Evolutionary conservation across 2,888 invertebrate genomes (phyloP).

Genomic region (Venustoraphidia nigricollis): DNA sequence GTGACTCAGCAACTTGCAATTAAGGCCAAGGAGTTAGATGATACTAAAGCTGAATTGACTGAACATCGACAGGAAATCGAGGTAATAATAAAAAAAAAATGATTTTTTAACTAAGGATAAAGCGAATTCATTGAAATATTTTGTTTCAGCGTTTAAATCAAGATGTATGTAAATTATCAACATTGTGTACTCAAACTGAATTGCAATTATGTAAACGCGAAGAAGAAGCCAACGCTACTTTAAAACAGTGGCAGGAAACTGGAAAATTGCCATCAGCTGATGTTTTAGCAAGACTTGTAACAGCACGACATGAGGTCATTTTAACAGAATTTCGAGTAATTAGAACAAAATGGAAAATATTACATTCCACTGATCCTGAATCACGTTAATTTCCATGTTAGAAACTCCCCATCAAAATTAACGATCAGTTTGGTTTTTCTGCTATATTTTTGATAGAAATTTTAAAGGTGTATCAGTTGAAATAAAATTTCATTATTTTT

Average conservation of each 20-base stretch:
- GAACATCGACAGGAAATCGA: slow-evolving; percentile 39
- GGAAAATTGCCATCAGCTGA: slow-evolving; percentile 25
- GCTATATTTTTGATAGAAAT: too few species aligned
- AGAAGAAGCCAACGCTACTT: slow-evolving; percentile 24
- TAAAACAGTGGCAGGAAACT: slow-evolving; percentile 27
- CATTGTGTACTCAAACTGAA: slow-evolving; percentile 31
- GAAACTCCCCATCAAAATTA: too few species aligned
- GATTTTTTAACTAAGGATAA: background rate
- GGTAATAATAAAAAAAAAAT: slow-evolving; percentile 24
- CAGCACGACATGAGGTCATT: slow-evolving; percentile 25
- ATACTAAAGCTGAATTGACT: slow-evolving; percentile 34
- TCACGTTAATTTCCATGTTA: too few species aligned
- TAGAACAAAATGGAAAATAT: background rate
- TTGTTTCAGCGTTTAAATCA: slow-evolving; percentile 34
- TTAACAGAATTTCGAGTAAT: background rate
- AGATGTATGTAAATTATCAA: slow-evolving; percentile 40
- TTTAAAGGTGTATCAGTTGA: too few species aligned
- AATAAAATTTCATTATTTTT: slow-evolving; percentile 7
- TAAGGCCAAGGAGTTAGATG: slow-evolving; percentile 34
- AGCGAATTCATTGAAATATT: slow-evolving; percentile 3
- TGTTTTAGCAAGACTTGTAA: slow-evolving; percentile 23
- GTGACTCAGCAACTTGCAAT: slow-evolving; percentile 33
- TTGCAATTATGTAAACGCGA: slow-evolving; percentile 23
- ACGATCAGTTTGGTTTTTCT: too few species aligned
- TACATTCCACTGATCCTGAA: background rate